Conservation (phyloP, 2,797 vertebrate genomes). For the Xenentodon cancila region DNA sequence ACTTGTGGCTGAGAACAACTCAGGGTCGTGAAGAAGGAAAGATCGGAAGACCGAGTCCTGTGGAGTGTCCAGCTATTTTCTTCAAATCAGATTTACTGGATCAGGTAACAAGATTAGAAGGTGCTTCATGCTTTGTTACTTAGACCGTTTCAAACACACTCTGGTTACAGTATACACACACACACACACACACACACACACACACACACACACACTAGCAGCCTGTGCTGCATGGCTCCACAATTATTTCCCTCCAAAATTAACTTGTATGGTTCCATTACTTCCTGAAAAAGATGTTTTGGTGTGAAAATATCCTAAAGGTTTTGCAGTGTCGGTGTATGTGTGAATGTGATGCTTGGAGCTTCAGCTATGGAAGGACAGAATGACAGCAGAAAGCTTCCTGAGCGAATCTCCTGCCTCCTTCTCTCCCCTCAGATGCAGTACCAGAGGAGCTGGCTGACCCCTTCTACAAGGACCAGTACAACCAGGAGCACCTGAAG, state of each 20-base stretch:
- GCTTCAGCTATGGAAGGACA: no score
- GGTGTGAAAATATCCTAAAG: no score
- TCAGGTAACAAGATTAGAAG: conserved; percentile 54
- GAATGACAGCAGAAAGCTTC: no score
- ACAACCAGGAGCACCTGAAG: conserved; percentile 97
- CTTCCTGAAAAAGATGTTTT: background rate
- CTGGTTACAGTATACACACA: background rate
- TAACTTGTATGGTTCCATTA: background rate
- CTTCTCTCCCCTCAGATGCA: conserved; percentile 81
- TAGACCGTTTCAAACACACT: conserved; percentile 8
- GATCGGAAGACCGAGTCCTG: background rate
- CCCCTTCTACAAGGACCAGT: conserved; percentile 96
- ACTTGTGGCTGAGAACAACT: conserved; percentile 37
- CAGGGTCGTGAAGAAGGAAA: background rate
- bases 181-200: conserved; percentile 14
- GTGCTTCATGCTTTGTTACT: conserved; percentile 30
- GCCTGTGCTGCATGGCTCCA: background rate
- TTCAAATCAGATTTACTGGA: conserved; percentile 58
- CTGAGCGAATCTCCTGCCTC: background rate
- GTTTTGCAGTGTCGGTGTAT: no score
- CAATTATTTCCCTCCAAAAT: background rate
- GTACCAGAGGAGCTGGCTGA: conserved; percentile 92
- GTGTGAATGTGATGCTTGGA: no score
- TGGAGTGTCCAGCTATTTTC: conserved; percentile 36
- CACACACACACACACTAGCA: conserved; percentile 1